Evolutionary conservation across 1,140 invertebrate genomes (phyloP).

Genomic region (Dendrolimus kikuchii): DNA sequence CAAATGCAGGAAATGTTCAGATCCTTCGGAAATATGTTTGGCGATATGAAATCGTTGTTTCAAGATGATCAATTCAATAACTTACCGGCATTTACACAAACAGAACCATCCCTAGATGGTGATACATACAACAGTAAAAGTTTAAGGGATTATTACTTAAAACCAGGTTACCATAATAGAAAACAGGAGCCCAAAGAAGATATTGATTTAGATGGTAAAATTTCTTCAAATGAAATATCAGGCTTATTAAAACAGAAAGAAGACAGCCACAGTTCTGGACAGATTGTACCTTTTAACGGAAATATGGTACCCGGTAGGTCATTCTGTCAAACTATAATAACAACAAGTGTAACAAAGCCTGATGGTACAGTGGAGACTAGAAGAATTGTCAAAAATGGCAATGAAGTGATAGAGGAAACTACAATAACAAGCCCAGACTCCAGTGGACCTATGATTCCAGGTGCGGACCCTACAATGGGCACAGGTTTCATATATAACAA

Average conservation of each 20-base stretch:
- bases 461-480: slow-evolving; percentile 17
- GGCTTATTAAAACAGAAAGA: slow-evolving; percentile 48
- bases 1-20: slow-evolving; percentile 58
- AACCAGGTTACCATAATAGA: slow-evolving; percentile 47
- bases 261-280: slow-evolving; percentile 15
- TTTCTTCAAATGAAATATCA: slow-evolving; percentile 55
- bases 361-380: slow-evolving; percentile 55
- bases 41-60: slow-evolving; percentile 47
- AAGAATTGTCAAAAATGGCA: slow-evolving; percentile 54
- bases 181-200: slow-evolving; percentile 35
- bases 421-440: slow-evolving; percentile 35
- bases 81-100: slow-evolving; percentile 10
- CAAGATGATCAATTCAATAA: slow-evolving; percentile 31
- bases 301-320: slow-evolving; percentile 39
- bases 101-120: slow-evolving; percentile 19
- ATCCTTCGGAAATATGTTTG: slow-evolving; percentile 50
- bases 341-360: slow-evolving; percentile 55
- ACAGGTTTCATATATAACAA: slow-evolving; percentile 27
- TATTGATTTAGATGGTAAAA: slow-evolving; percentile 54
- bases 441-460: slow-evolving; percentile 21
- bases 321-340: slow-evolving; percentile 60
- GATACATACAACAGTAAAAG: slow-evolving; percentile 34
- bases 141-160: slow-evolving; percentile 56
- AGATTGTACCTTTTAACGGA: slow-evolving; percentile 37
- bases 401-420: slow-evolving; percentile 55